phyloP scores from a whole-genome alignment of 1,140 invertebrate genomes.

The Dreissena polymorpha region DNA sequence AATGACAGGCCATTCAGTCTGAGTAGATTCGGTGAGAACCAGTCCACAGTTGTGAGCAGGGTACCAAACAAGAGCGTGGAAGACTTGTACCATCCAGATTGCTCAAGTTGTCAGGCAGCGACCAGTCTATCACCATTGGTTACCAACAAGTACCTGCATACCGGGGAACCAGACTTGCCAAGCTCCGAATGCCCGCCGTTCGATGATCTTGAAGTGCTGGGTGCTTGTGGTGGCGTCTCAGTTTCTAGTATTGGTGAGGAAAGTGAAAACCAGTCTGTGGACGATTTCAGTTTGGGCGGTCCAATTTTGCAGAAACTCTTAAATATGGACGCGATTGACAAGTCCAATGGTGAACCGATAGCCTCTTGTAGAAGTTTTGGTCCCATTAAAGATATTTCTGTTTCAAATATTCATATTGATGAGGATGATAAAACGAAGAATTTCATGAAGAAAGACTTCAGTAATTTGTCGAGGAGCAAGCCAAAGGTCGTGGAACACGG shows the following conservation, averaged over 20 bases:
- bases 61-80: conserved; percentile 57
- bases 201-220: conserved; percentile 27
- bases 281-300: conserved; percentile 46
- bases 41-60: conserved; percentile 49
- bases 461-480: conserved; percentile 38
- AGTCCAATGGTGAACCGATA: not conserved
- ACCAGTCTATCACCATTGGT: conserved; percentile 13
- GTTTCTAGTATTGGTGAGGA: conserved; percentile 21
- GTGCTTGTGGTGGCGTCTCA: conserved; percentile 43
- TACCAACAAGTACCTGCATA: conserved; percentile 23
- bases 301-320: conserved; percentile 50
- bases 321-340: conserved; percentile 48
- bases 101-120: conserved; percentile 23
- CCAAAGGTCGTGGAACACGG: conserved; percentile 37
- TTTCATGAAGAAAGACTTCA: conserved; percentile 62
- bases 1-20: conserved; percentile 18
- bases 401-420: conserved; percentile 62
- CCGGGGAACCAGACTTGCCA: conserved; percentile 15
- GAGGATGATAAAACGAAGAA: conserved; percentile 66
- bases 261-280: conserved; percentile 27
- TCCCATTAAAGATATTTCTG: conserved; percentile 65
- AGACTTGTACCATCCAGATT: conserved; percentile 53
- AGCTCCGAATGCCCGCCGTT: conserved; percentile 12
- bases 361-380: conserved; percentile 56
- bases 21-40: conserved; percentile 50